phyloP scores from a whole-genome alignment of 2,797 vertebrate species.

The Hylomyscus alleni region DNA sequence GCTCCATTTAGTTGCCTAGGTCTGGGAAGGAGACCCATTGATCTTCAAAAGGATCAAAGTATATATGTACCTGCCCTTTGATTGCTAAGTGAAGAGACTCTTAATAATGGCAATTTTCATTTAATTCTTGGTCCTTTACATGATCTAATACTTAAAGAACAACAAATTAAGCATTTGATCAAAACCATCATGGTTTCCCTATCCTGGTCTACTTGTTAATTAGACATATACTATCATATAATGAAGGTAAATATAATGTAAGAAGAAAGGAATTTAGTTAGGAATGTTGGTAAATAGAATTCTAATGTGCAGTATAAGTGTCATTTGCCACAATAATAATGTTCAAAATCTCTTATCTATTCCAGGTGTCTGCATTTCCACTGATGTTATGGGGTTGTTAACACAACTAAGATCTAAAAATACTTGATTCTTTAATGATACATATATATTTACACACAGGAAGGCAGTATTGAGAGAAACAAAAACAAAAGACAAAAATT shows the following conservation, averaged over 20 bases:
- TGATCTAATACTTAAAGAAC: slow-evolving; percentile 87
- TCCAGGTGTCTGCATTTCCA: background rate
- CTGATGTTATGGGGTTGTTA: background rate
- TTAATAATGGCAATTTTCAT: slow-evolving; percentile 84
- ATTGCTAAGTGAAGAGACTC: slow-evolving; percentile 88
- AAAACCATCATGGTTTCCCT: slow-evolving; percentile 84
- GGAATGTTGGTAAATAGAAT: slow-evolving; percentile 22
- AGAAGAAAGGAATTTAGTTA: slow-evolving; percentile 42
- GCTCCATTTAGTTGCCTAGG: slow-evolving; percentile 18
- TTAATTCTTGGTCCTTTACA: slow-evolving; percentile 90
- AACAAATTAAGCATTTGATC: slow-evolving; percentile 68
- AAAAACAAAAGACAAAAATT: background rate
- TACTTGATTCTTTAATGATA: background rate
- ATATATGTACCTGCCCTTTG: slow-evolving; percentile 64
- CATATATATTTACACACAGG: background rate
- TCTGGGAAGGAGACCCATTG: slow-evolving; percentile 17
- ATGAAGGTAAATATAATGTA: slow-evolving; percentile 41
- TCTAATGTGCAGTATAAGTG: background rate
- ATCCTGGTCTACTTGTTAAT: slow-evolving; percentile 73
- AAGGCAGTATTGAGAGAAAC: background rate
- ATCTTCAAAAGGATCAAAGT: slow-evolving; percentile 51
- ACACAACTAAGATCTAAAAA: background rate
- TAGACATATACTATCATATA: slow-evolving; percentile 48
- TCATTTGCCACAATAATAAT: slow-evolving; percentile 30
- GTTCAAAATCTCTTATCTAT: slow-evolving; percentile 36